Percentiles rank a stretch among this genome's conserved stretches.
phyloP scores from a whole-genome alignment of 1,140 invertebrate species.

The Plectrocnemia conspersa region DNA sequence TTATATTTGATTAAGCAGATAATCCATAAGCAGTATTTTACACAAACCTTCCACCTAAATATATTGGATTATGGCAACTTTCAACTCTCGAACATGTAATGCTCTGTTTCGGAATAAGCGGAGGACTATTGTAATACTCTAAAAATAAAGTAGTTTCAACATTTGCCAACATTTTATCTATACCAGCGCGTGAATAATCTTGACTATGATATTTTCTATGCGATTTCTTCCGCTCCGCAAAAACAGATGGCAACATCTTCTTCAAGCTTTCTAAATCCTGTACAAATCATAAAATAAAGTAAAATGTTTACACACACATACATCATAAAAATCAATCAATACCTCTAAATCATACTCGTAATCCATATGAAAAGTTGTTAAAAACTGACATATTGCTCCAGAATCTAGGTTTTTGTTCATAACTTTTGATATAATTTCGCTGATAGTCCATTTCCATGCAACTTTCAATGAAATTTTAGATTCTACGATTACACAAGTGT shows the following conservation, averaged over 20 bases:
- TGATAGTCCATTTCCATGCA: conserved; percentile 47
- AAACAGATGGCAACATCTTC: conserved; percentile 39
- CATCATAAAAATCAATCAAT: conserved; percentile 23
- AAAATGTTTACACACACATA: neutral
- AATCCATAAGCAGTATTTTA: neutral
- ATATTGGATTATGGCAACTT: conserved; percentile 38
- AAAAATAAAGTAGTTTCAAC: conserved; percentile 1
- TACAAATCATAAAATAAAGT: conserved; percentile 20
- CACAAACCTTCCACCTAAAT: conserved; percentile 41
- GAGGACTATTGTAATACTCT: conserved; percentile 23
- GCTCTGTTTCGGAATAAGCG: conserved; percentile 6
- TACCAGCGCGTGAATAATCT: conserved; percentile 42
- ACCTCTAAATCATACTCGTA: conserved; percentile 45
- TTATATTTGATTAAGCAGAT: conserved; percentile 3
- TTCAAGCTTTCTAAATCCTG: conserved; percentile 46
- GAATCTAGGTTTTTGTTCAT: conserved; percentile 41
- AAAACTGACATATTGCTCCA: conserved; percentile 42
- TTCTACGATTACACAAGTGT: neutral
- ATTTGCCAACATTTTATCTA: conserved; percentile 40
- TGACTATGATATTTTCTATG: conserved; percentile 41
- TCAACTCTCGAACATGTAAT: conserved; percentile 37
- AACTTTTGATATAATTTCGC: conserved; percentile 34
- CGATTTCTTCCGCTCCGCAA: conserved; percentile 37
- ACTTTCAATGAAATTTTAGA: conserved; percentile 42
- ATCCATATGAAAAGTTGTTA: conserved; percentile 43